Percentiles rank a stretch among this genome's conserved stretches.
These are phyloP conservation scores for Neoseiulus cucumeris DNA, from an alignment of 1,140 invertebrate genomes.

Conservation along the genomic window DNA sequence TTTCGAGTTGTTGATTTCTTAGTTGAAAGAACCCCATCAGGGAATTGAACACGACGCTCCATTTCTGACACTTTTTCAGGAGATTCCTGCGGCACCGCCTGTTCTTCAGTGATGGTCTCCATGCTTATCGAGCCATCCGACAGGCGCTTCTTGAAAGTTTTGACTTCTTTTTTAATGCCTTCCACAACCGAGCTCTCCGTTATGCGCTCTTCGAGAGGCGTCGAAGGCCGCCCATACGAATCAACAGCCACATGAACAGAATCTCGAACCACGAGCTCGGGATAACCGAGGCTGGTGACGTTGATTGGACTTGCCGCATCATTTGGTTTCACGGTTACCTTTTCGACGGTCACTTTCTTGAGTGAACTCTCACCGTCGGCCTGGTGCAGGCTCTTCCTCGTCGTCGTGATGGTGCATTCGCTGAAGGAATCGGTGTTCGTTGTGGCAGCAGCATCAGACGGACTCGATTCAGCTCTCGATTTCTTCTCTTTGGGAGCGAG, in stretches of 20 bases:
- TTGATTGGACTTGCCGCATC: background rate
- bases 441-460: background rate
- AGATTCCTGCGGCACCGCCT: background rate
- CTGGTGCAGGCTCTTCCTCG: background rate
- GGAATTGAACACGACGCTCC: background rate
- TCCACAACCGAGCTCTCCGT: background rate
- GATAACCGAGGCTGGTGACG: background rate
- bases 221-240: background rate
- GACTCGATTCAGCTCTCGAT: too few species aligned
- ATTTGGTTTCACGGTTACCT: background rate
- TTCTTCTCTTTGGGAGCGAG: background rate
- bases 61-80: background rate
- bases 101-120: slow-evolving; percentile 3
- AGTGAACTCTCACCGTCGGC: background rate
- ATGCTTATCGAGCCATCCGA: background rate
- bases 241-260: background rate
- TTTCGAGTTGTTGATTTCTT: background rate
- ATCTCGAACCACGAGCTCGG: background rate
- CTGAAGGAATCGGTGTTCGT: background rate
- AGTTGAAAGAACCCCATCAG: background rate
- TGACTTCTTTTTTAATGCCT: background rate
- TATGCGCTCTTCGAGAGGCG: background rate
- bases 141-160: background rate
- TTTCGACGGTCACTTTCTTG: background rate
- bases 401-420: background rate